Base-by-base conservation (phyloP, 2,113 vertebrate genomes). In the Hylia prasina region DNA sequence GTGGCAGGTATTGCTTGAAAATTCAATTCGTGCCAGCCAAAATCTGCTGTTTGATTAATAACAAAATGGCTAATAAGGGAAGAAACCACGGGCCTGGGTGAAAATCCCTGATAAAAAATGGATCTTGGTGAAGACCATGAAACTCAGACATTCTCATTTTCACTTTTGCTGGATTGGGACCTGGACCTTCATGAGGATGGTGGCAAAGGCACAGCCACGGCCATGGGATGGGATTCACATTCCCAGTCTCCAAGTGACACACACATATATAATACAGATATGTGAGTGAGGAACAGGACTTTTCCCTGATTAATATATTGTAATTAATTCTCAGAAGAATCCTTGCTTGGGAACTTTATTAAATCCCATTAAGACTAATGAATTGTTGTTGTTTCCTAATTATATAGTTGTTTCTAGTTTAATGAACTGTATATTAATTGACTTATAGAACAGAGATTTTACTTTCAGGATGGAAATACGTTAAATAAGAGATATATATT, bases 241-340 rank as follows among this genome's bases (percentile, higher is more conserved):
- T 11, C 20, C 61, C 30, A 21, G 0, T 5, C 30, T 47, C 24
- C 21, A 25, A 9, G 21, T 5, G 25, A 42, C 11, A 2, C 39
- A 31, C 19, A 61, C 75, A 35, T 12, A 4, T 5, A 22, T 3
- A 44, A 24, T 3, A 28, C 10, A 63, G 44, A 45, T 12, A 79
- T 48, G 51, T 10, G 22, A 95, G 80, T 48, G 87, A 85, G 48
- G 33, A 94, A 53, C 48, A n/a, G 50, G 82, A 35, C 73, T 64
- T 81, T 65, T 39, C 51, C 76, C 65, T 83, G 80, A 94, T 97
- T 94, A 91, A 70, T 77, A 85, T 42, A 89, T 82, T 93, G 35
- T 96, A 96, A 97, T 97, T 97, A 98, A 97, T 96, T 91, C 94
- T 96, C 95, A 70, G 70, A 82, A 94, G 90, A 97, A 96, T 93